A percentile compares a stretch with the other conserved stretches of the same genome.
Evolutionary conservation across 2,888 invertebrate species (phyloP).

Genomic region (Muschampia plurimacula): DNA sequence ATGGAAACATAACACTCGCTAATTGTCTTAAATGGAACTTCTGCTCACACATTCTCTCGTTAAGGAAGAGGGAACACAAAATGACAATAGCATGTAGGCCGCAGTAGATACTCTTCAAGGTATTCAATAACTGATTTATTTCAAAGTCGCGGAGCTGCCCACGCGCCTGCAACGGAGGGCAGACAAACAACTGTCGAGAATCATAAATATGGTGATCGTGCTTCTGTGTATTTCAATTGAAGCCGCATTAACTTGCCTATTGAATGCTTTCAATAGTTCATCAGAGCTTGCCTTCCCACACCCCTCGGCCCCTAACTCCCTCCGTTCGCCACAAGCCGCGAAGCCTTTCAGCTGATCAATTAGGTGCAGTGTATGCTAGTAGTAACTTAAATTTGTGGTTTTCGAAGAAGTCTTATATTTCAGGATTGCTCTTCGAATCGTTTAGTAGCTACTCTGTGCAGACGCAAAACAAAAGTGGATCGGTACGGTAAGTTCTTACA

Average conservation of each 20-base stretch:
- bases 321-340: slow-evolving; percentile 25
- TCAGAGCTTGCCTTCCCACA: slow-evolving; percentile 19
- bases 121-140: slow-evolving; percentile 21
- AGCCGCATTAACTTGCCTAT: slow-evolving; percentile 35
- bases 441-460: too few relatives aligned
- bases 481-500: too few relatives aligned
- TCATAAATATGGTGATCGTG: slow-evolving; percentile 31
- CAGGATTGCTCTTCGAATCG: too few relatives aligned
- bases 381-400: slow-evolving; percentile 16
- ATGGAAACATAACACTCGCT: not conserved
- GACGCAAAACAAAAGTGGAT: too few relatives aligned
- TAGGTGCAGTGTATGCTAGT: slow-evolving; percentile 7
- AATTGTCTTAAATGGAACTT: not conserved
- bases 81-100: not conserved
- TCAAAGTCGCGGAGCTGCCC: not conserved
- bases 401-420: slow-evolving; percentile 10
- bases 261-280: slow-evolving; percentile 42
- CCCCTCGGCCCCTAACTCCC: slow-evolving; percentile 9
- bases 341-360: slow-evolving; percentile 39
- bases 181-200: slow-evolving; percentile 27
- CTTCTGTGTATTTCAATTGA: slow-evolving; percentile 33
- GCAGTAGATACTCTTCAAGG: slow-evolving; percentile 4
- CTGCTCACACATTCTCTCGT: not conserved
- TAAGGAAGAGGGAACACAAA: too few relatives aligned
- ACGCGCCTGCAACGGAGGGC: slow-evolving; percentile 13